Evolutionary conservation across 2,888 invertebrate genomes (phyloP), one percentile per base, ranked within the genome.

Genomic region (Tenthredo livida): DNA sequence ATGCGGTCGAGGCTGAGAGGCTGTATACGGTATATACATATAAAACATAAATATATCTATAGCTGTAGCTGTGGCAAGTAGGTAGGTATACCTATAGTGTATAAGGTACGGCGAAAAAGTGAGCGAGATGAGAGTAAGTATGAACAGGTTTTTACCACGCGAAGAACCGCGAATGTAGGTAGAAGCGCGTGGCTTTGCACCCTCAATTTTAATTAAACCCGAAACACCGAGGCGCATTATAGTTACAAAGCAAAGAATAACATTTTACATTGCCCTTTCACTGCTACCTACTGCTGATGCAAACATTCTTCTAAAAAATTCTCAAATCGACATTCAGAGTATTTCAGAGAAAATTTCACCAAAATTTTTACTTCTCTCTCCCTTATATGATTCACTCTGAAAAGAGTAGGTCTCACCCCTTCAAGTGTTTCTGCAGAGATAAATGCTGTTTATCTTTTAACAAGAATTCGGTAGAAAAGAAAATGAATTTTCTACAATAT

Each of bases 161-260:
- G 61, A 80, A 61, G 80, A 80, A 80, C 40, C 61, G 80, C 40
- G 54, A 78, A 78, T 21, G n/a, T 58, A 54, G 78, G n/a, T 58
- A 54, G 78, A 37, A 37, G 7, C 78, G n/a, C 33, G 54, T 54
- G 58, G 80, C 37, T 80, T 80, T 80, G 40, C 61, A 61, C 61
- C 61, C 21, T 58, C 61, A 80, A 80, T 61, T 61, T 61, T 40
- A 61, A 80, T 80, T 80, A 21, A 58, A 80, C 80, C 29, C 21
- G 61, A 21, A 80, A 80, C 80, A 80, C 10, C 77, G 50, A 29
- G 77, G 77, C 77, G n/a, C 77, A 15, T 77, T 58, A 29, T 15
- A 40, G 29, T 54, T 25, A 29, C 54, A 15, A 50, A 77, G 40
- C 50, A 54, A 77, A 77, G 33, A 77, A 77, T 77, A n/a, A 17